Evolutionary conservation across 1,140 invertebrate genomes (phyloP).

Genomic region (Habropoda laboriosa): DNA sequence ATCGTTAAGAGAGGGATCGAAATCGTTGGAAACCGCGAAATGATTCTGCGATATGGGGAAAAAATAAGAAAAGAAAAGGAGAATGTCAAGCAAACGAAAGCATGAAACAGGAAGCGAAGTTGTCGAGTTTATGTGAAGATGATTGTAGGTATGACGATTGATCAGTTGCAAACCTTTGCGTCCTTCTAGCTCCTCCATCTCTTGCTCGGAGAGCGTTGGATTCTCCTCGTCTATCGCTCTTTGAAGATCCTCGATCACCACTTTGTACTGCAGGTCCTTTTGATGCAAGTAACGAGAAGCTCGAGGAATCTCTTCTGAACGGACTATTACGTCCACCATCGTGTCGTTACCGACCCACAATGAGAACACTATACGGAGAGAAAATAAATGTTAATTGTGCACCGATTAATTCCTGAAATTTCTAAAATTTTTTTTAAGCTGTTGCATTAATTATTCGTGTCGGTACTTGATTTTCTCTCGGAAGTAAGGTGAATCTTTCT

Average conservation of each 20-base stretch:
- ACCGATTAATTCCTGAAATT: neutral
- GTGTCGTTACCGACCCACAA: conserved; percentile 87
- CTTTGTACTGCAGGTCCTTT: conserved; percentile 81
- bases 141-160: neutral
- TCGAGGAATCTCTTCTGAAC: conserved; percentile 83
- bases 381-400: neutral
- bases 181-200: conserved; percentile 86
- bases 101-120: conserved; percentile 5
- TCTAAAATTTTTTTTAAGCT: no score
- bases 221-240: conserved; percentile 90
- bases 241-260: conserved; percentile 89
- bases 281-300: conserved; percentile 74
- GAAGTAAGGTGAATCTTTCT: no score
- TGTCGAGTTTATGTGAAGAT: neutral
- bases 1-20: neutral
- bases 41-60: neutral
- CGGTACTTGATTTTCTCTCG: no score
- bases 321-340: conserved; percentile 86
- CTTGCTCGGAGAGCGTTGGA: conserved; percentile 84
- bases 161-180: conserved; percentile 84
- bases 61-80: neutral
- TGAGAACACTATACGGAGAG: conserved; percentile 83
- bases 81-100: neutral
- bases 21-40: neutral
- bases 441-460: no score